These are phyloP conservation scores for Stenopsyche tienmushanensis DNA, from an alignment of 1,140 invertebrate genomes.

Conservation along the genomic window DNA sequence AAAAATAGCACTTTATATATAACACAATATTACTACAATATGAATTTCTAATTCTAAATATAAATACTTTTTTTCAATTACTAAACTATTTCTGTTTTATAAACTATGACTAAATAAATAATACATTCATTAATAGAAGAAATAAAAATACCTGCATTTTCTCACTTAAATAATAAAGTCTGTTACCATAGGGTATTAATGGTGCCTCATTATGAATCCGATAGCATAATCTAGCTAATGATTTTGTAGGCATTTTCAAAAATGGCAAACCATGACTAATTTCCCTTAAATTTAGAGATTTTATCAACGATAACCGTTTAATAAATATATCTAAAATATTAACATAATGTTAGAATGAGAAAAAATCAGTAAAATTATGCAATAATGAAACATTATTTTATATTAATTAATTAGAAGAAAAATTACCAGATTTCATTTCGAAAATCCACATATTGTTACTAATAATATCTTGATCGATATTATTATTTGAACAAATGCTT, in stretches of 20 bases:
- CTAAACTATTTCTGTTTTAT: too few species aligned
- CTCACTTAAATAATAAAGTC: conserved; percentile 51
- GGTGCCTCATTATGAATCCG: conserved; percentile 46
- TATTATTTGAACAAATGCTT: conserved; percentile 12
- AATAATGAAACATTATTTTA: conserved; percentile 7
- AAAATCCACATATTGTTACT: conserved; percentile 18
- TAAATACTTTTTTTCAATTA: too few species aligned
- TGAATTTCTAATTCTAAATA: too few species aligned
- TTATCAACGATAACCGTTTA: conserved; percentile 44
- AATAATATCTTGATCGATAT: conserved; percentile 19
- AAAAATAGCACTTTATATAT: conserved; percentile 10
- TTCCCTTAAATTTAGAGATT: conserved; percentile 47
- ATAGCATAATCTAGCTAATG: conserved; percentile 46
- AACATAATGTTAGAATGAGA: conserved; percentile 4
- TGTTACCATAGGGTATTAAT: conserved; percentile 48
- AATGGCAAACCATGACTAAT: conserved; percentile 49
- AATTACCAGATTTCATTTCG: conserved; percentile 17
- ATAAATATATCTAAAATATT: conserved; percentile 41
- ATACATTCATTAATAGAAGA: neutral
- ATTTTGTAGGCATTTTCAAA: conserved; percentile 46
- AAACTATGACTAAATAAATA: too few species aligned
- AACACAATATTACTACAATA: neutral
- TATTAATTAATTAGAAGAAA: too few species aligned
- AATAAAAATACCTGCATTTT: conserved; percentile 45
- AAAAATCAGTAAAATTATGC: neutral